Evolutionary conservation across 2,797 vertebrate genomes (phyloP), one percentile per base, ranked within the genome.

Genomic region (Myotis planiceps): DNA sequence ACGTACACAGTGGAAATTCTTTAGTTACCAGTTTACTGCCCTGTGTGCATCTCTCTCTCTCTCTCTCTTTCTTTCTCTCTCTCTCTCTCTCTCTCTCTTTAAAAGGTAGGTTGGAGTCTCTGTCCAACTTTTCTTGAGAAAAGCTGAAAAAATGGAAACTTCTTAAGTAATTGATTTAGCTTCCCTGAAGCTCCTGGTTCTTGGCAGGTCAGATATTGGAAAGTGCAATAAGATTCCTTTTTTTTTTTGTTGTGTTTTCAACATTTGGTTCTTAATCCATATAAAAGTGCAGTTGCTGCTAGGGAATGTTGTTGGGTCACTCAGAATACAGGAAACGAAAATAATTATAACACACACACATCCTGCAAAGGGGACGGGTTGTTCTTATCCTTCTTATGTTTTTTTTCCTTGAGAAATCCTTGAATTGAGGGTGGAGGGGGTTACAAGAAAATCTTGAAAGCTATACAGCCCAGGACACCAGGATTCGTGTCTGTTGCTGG

Each of bases 101-200:
- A 72, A 95, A 95, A 92, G 81, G 82, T 88, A 83, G 45, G 18
- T 83, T 88, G 42, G 39, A 94, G 16, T 49, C 32, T 92, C 29
- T 60, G 49, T 97, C 90, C 92, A 96, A 92, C 1, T 96, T 98
- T 96, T 95, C 95, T 96, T 86, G 32, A 96, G 97, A 94, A 96
- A 97, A 94, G 69, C 90, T 97, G 88, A 96, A 98, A 97, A 75
- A 97, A 93, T 83, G 87, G 92, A 97, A 97, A 96, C 81, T 96
- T 97, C 80, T 95, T 92, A 94, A 94, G 90, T 97, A 97, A 97
- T 97, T 92, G 96, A 96, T 95, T 97, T 98, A 97, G 34, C 96
- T 96, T 97, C 34, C 82, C 81, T 96, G 90, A 97, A 96, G 85
- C 42, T 95, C 76, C 75, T 69, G 74, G 78, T 75, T 96, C 85